Evolutionary conservation across 2,113 vertebrate genomes (phyloP), one percentile per base, ranked within the genome.

Genomic region (Pantherophis guttatus): DNA sequence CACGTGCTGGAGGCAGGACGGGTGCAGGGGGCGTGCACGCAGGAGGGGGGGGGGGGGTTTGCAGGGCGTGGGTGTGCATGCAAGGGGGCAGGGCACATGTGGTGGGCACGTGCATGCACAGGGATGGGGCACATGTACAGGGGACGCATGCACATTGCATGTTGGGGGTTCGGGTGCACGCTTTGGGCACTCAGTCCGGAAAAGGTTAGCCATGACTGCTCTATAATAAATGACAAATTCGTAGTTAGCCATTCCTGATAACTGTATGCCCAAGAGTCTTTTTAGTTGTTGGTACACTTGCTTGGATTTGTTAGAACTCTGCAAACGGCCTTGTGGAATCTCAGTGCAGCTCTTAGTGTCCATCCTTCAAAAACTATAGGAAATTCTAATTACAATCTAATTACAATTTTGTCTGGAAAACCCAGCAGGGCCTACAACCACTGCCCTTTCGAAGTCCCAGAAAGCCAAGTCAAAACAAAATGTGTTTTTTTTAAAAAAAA

Each of bases 371-470:
- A 90, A 90, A 29, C 58, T 52, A 90, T 26, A 0, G 0, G 88
- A 91, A 86, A 57, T 17, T 94, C 8, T 53, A 91, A 94, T 93
- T 89, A 48, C 33, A 86, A 89, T 86, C 50, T 53, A 93, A 94
- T 93, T 89, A 48, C 33, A 88, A 90, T 87, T 50, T 53, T 93
- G 92, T 7, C 17, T 96, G 88, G 62, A 94, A 94, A 24, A 90
- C 95, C 95, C 93, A 94, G 53, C 6, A 11, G 86, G 50, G 87
- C 54, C 88, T 88, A 93, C 94, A 91, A 85, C 92, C 21, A 91
- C 70, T 90, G 65, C n/a, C 90, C 90, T 92, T 93, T 93, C 62
- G 58, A 58, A 70, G 91, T 92, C 90, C 92, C 87, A 93, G 93
- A 94, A 95, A 95, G 91, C 8, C 89, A 26, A 86, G 91, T 52